phyloP scores from a whole-genome alignment of 2,888 invertebrate species.

The Venustoraphidia nigricollis region DNA sequence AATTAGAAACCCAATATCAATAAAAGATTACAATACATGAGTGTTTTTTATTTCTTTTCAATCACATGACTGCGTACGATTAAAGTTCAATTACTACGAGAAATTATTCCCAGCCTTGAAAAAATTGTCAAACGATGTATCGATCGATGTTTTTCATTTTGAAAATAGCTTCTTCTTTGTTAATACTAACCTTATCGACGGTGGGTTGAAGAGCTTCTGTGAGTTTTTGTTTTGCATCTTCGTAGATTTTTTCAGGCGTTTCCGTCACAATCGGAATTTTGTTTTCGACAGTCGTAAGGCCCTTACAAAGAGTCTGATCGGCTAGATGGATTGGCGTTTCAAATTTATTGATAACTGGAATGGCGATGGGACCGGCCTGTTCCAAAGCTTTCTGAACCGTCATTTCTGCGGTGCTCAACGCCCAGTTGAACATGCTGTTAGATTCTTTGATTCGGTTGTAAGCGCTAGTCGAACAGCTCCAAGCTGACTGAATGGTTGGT shows the following conservation, averaged over 20 bases:
- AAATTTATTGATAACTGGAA: slow-evolving; percentile 32
- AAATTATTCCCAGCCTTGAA: too few species aligned
- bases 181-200: slow-evolving; percentile 1
- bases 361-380: slow-evolving; percentile 32
- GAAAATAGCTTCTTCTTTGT: too few species aligned
- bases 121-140: too few species aligned
- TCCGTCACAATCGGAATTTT: slow-evolving; percentile 39
- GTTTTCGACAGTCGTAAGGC: slow-evolving; percentile 35
- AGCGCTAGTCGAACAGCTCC: slow-evolving; percentile 36
- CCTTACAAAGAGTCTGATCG: slow-evolving; percentile 36
- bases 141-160: too few species aligned
- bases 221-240: slow-evolving; percentile 4
- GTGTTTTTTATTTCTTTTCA: too few species aligned
- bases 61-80: too few species aligned
- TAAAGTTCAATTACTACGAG: too few species aligned
- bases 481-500: slow-evolving; percentile 38
- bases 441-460: slow-evolving; percentile 42
- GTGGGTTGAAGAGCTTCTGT: slow-evolving; percentile 4
- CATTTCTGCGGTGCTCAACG: slow-evolving; percentile 35
- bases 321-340: slow-evolving; percentile 36
- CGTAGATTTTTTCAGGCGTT: slow-evolving; percentile 32
- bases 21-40: too few species aligned
- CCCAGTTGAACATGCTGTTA: slow-evolving; percentile 36
- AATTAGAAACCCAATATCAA: too few species aligned
- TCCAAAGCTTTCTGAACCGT: slow-evolving; percentile 34